A percentile compares a stretch with the other conserved stretches of the same genome.
phyloP scores from a whole-genome alignment of 2,113 vertebrate species.

The Forbesichthys agassizii region DNA sequence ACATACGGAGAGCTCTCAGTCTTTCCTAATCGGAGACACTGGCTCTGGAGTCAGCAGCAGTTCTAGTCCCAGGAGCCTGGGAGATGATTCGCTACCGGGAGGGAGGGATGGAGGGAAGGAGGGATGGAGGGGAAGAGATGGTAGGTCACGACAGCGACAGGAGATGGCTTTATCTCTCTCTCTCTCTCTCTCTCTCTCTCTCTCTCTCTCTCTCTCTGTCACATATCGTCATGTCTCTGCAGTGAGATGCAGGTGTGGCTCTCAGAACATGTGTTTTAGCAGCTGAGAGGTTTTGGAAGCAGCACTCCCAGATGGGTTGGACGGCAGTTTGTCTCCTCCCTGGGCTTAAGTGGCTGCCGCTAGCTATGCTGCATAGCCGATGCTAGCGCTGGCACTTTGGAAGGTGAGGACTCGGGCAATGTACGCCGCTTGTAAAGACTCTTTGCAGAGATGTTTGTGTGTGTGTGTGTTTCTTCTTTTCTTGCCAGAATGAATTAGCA shows the following conservation, averaged over 20 bases:
- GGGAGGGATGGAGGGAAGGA: conserved; percentile 18
- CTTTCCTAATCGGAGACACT: conserved; percentile 58
- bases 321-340: conserved; percentile 63
- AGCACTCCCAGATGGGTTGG: conserved; percentile 54
- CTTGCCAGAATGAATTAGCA: conserved; percentile 67
- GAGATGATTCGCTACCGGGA: conserved; percentile 55
- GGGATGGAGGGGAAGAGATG: conserved; percentile 7
- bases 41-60: conserved; percentile 43
- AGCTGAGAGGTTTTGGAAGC: conserved; percentile 62
- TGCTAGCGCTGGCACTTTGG: conserved; percentile 69
- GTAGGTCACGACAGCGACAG: conserved; percentile 23
- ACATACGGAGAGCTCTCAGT: conserved; percentile 11
- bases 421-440: conserved; percentile 63
- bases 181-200: conserved; percentile 14
- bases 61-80: conserved; percentile 54
- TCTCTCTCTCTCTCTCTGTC: conserved; percentile 29
- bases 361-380: conserved; percentile 50
- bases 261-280: conserved; percentile 63
- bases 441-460: conserved; percentile 54
- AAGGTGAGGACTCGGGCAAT: conserved; percentile 62
- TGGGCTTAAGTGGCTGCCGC: conserved; percentile 46
- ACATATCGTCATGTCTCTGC: conserved; percentile 17
- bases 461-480: conserved; percentile 19
- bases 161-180: conserved; percentile 15
- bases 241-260: conserved; percentile 54